These are phyloP conservation scores for Hydrolagus colliei DNA, from an alignment of 2,797 vertebrate genomes.

Conservation along the genomic window DNA sequence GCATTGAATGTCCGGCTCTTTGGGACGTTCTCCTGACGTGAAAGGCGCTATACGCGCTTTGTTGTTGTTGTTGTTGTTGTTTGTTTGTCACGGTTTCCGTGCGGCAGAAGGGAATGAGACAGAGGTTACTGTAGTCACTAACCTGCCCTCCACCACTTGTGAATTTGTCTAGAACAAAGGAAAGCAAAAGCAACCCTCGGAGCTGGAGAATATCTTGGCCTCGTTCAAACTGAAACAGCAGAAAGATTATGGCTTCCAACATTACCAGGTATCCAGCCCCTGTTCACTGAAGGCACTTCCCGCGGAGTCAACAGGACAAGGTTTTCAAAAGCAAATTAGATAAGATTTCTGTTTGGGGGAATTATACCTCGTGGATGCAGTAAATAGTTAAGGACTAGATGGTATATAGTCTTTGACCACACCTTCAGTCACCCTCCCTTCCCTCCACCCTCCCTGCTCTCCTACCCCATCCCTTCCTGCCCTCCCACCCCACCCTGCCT, in stretches of 20 bases:
- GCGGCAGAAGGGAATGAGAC: neutral
- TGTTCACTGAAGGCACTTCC: neutral
- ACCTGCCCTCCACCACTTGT: constrained; percentile 34
- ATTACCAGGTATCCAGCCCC: constrained; percentile 55
- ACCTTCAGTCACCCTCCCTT: neutral
- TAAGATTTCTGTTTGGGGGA: no score
- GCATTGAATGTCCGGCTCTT: no score
- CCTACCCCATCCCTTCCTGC: no score
- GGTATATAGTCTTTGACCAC: neutral
- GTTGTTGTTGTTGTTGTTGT: neutral
- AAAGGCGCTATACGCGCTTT: no score
- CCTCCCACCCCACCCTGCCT: neutral
- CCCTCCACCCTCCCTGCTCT: neutral
- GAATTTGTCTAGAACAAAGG: constrained; percentile 62
- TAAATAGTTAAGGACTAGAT: no score
- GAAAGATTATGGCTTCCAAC: constrained; percentile 61
- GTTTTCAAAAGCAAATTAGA: no score
- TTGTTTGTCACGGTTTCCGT: neutral
- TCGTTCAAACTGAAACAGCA: constrained; percentile 57
- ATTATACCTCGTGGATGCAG: no score
- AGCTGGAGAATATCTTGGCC: constrained; percentile 70
- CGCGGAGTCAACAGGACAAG: no score
- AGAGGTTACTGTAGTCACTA: neutral
- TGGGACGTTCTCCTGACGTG: no score
- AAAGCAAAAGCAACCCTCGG: constrained; percentile 61